Base-by-base conservation (phyloP, 2,797 vertebrate genomes). In the Dermochelys coriacea region DNA sequence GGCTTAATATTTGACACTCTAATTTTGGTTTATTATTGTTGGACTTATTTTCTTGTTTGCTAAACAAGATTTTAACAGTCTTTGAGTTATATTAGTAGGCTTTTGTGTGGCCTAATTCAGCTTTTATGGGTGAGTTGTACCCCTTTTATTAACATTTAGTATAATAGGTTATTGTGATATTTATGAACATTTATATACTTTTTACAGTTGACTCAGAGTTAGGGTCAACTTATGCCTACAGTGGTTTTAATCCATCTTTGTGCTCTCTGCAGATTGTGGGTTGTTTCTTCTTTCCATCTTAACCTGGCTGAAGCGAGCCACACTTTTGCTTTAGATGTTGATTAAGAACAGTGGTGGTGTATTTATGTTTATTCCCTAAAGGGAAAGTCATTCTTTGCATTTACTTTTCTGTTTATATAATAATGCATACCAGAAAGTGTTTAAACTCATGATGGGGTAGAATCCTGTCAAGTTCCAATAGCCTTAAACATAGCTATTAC, bases 341-440 rank as follows among this genome's bases (percentile, higher is more conserved):
- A 7, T 45, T 92, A 14, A 77, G 12, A 41, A 64, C 61, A 87
- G 5, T 12, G 41, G 9, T 82, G 16, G 51, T 52, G 12, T 57
- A 49, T 49, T 75, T 90, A 34, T 83, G 49, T 64, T n/a, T 12
- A 4, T 5, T 82, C 0, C 0, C 29, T 55, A 54, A 94, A 91
- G 55, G 47, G 37, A 78, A 8, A 71, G 34, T 78, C 78, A 45
- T 15, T 74, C 7, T 84, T 77, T 37, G 12, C 34, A 84, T 81
- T 88, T 79, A 74, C 29, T 81, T 84, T 51, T 61, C 90, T 92
- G 83, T 74, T 41, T 64, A 52, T 88, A 74, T 92, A 92, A 52
- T 37, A 83, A 51, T 25, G n/a, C n/a, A 54, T 54, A 25, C 54
- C 11, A 88, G 45, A 8, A 11, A 80, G 12, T 68, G 50, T 37